Conservation (phyloP, 2,797 vertebrate genomes). For the Chiropotes sagulatus region DNA sequence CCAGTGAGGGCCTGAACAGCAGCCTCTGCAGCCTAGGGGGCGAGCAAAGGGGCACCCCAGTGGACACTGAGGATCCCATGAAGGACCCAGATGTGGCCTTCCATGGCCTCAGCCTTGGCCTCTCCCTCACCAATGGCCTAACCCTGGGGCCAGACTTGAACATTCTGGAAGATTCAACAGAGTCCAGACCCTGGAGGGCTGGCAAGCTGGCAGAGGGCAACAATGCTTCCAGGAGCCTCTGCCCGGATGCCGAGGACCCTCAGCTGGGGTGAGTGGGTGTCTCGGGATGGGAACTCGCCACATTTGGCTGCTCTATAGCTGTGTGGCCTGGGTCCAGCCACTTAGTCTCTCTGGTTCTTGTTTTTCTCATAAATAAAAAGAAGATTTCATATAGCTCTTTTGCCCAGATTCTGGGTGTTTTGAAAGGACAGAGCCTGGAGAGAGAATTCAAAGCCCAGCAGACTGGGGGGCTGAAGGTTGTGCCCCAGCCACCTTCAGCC, state of each 20-base stretch:
- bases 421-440: neutral
- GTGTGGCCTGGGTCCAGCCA: neutral
- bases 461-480: neutral
- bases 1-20: neutral
- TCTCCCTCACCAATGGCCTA: conserved; percentile 68
- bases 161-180: conserved; percentile 51
- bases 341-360: neutral
- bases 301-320: neutral
- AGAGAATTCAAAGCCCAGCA: neutral
- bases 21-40: neutral
- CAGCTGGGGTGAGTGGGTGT: conserved; percentile 65
- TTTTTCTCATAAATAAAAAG: neutral
- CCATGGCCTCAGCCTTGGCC: conserved; percentile 39
- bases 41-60: neutral
- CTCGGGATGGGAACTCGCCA: neutral
- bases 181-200: conserved; percentile 60
- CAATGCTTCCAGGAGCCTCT: neutral
- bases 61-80: neutral
- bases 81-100: neutral
- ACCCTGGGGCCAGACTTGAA: conserved; percentile 27
- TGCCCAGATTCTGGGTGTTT: conserved; percentile 12
- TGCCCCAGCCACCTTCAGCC: neutral
- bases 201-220: neutral
- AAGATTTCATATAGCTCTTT: neutral
- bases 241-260: conserved; percentile 49